Conservation (phyloP, 2,797 vertebrate species). For the Microctenopoma steveboyesi region DNA sequence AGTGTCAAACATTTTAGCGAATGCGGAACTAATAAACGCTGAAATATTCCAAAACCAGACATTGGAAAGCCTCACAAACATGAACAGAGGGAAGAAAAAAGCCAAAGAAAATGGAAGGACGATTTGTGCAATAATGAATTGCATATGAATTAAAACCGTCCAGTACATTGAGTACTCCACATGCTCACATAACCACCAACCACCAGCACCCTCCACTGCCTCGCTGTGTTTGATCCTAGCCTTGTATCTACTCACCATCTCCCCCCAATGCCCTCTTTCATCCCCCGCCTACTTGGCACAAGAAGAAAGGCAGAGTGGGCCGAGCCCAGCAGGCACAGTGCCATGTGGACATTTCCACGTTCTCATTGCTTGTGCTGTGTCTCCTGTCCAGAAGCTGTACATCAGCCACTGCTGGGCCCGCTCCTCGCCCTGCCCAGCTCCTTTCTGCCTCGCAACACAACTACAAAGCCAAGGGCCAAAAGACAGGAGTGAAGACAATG, state of each 20-base stretch:
- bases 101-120: constrained; percentile 20
- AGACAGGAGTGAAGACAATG: constrained; percentile 47
- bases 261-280: constrained; percentile 51
- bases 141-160: constrained; percentile 46
- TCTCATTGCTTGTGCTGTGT: constrained; percentile 67
- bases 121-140: constrained; percentile 42
- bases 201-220: constrained; percentile 45
- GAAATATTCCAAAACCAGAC: constrained; percentile 38
- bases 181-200: constrained; percentile 34
- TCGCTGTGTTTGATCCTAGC: constrained; percentile 58
- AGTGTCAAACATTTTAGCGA: constrained; percentile 37
- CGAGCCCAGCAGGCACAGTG: constrained; percentile 62
- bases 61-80: constrained; percentile 43
- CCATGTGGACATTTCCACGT: constrained; percentile 75
- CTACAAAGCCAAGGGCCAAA: constrained; percentile 68
- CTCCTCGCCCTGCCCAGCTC: constrained; percentile 46
- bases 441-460: constrained; percentile 62
- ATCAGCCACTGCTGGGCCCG: constrained; percentile 55
- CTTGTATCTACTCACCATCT: constrained; percentile 65
- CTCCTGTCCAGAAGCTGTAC: constrained; percentile 79
- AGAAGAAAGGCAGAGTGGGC: constrained; percentile 78
- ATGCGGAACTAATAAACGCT: constrained; percentile 42
- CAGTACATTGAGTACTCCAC: constrained; percentile 45
- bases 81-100: not conserved
- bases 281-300: constrained; percentile 76